phyloP scores from a whole-genome alignment of 2,888 invertebrate species.

The Prosapia bicincta region DNA sequence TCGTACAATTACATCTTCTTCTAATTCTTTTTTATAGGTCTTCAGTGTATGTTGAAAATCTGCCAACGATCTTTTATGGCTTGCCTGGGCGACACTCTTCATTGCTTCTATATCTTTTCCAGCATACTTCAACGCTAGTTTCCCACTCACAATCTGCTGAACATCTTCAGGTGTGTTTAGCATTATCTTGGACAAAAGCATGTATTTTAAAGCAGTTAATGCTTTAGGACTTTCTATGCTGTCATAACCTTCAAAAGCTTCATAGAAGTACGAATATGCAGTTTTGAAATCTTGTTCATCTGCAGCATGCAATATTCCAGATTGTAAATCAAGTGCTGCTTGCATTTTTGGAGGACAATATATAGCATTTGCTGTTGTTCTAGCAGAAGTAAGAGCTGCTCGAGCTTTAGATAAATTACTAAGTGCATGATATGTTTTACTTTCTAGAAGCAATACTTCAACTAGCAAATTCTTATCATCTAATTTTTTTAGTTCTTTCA shows the following conservation, averaged over 20 bases:
- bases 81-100: conserved; percentile 94
- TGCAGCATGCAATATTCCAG: conserved; percentile 98
- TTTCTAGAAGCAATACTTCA: conserved; percentile 96
- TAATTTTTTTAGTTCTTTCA: conserved; percentile 95
- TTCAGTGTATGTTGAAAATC: conserved; percentile 92
- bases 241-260: conserved; percentile 98
- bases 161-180: conserved; percentile 95
- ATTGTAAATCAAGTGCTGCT: conserved; percentile 94
- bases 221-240: conserved; percentile 91
- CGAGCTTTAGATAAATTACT: conserved; percentile 95
- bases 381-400: conserved; percentile 94
- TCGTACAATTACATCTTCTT: conserved; percentile 94
- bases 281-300: conserved; percentile 99
- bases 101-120: conserved; percentile 97
- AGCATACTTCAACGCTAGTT: conserved; percentile 94
- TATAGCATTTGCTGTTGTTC: conserved; percentile 99
- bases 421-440: conserved; percentile 97
- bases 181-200: conserved; percentile 99
- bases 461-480: conserved; percentile 99
- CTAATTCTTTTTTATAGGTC: conserved; percentile 82
- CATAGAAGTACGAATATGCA: conserved; percentile 99
- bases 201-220: conserved; percentile 95
- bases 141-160: conserved; percentile 90
- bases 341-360: conserved; percentile 99
- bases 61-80: conserved; percentile 93